Evolutionary conservation across 1,140 invertebrate species (phyloP), one percentile per base, ranked within the genome.

Genomic region (Laupala kohalensis): DNA sequence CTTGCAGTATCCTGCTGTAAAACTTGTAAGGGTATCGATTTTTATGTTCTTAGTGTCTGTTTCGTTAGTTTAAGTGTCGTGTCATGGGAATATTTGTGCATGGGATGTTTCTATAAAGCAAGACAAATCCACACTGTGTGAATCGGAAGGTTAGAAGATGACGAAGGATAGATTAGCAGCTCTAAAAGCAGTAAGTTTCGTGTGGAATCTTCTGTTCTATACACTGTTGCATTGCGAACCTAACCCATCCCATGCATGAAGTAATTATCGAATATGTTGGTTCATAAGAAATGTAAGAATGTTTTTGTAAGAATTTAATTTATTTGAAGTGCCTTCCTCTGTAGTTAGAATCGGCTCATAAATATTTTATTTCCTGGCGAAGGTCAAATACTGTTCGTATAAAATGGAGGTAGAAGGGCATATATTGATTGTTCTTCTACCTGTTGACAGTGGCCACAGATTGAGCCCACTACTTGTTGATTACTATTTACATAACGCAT

Each of bases 121-220:
- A 83, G 83, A 84, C 80, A 80, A 82, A 82, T 83, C 81, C 79
- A 83, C 82, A 81, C 82, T 84, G 84, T 84, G 86, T 81, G 78
- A 81, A 83, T 83, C 82, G 83, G 82, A 80, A 81, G 80, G 83
- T 81, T 82, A 84, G 83, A 90, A 85, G 84, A 97, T 97, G 95
- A 96, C 94, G 83, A 97, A 96, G 89, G 94, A 97, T 88, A 94
- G 94, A 90, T 92, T 97, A 88, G 92, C 93, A 86, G 94, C 94
- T 81, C 87, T 96, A 77, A 92, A 94, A 87, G 94, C 94, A 88
- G 92, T 95, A 87, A 89, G 90, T 86, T 78, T 6, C 27, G 67
- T 68, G 27, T 53, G 37, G 37, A 53, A 19, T 53, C 19, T 53
- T 53, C 37, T 53, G 37, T 53, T 53, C 19, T 0, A 4, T 53